Base-by-base conservation (phyloP, 2,113 vertebrate genomes). In the Puma concolor region DNA sequence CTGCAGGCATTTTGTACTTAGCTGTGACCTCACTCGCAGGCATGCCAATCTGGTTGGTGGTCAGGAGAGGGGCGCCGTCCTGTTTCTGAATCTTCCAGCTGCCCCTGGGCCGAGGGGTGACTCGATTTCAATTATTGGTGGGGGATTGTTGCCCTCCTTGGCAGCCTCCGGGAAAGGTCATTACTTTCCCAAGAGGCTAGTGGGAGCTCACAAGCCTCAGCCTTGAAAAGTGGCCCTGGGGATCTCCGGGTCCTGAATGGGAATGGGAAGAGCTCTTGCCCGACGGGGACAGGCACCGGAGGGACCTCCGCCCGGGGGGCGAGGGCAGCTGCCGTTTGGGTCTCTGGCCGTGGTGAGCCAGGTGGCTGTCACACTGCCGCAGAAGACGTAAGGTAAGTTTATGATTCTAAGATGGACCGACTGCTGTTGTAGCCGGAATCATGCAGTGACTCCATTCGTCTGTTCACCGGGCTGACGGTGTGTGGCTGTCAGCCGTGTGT, bases 1-100 rank as follows among this genome's bases (percentile, higher is more conserved):
- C 95, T 71, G 29, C 11, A 0, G 87, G 94, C 95, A 31, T 41
- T 95, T 94, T 38, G 44, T 5, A 77, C 74, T 94, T 44, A 33
- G 87, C 90, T 9, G 41, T 94, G 95, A 92, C 80, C 94, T 94
- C 95, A 13, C 41, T 4, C 0, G 0, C 0, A 25, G 23, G 29
- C 44, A 2, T 15, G 84, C 64, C 88, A 48, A 57, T 74, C 41
- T n/a, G 86, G 44, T 71, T n/a, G 86, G 44, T 71, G 36, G 85
- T 82, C 27, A 50, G 74, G 79, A 67, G 7, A 0, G 0, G 88
- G 50, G 66, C 1, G 0, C 63, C 67, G 2, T 3, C 60, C 97
- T 41, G 2, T 48, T 63, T 94, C 69, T 11, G 74, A 63, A 31
- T 60, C 63, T 25, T 64, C 71, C 82, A 8, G 12, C 54, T 71